A percentile compares a stretch with the other conserved stretches of the same genome.
Conservation (phyloP, 2,797 vertebrate species). For the Fratercula arctica region DNA sequence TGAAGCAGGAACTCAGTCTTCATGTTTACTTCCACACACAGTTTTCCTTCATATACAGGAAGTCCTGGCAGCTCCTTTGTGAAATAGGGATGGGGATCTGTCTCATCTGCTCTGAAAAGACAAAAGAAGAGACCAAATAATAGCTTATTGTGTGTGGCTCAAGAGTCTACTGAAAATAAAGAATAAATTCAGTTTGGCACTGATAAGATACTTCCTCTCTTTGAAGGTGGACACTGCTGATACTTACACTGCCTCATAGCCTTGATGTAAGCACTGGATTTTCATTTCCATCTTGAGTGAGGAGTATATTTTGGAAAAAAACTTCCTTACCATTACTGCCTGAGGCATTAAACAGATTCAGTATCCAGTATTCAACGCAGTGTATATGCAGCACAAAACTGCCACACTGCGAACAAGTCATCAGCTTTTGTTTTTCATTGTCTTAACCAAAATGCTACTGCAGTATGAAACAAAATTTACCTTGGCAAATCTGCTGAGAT, state of each 20-base stretch:
- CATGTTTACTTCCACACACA: neutral
- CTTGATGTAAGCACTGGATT: neutral
- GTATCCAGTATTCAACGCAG: neutral
- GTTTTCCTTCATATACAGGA: neutral
- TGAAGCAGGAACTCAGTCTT: neutral
- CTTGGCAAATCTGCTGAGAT: neutral
- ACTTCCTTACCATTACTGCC: neutral
- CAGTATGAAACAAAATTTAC: neutral
- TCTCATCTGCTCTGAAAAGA: neutral
- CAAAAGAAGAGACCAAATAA: neutral
- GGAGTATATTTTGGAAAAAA: neutral
- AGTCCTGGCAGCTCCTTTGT: neutral
- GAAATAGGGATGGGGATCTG: neutral
- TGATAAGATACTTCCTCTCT: neutral
- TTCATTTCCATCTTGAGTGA: neutral
- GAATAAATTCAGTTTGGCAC: neutral
- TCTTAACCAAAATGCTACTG: neutral
- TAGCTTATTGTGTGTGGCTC: neutral
- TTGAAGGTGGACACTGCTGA: neutral
- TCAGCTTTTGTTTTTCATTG: neutral
- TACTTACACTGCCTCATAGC: neutral
- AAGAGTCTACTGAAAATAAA: neutral
- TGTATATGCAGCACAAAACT: neutral
- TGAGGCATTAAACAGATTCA: neutral
- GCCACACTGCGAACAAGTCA: rapidly evolving